Conservation (phyloP, 1,140 invertebrate genomes). For the Sitobion miscanthi region DNA sequence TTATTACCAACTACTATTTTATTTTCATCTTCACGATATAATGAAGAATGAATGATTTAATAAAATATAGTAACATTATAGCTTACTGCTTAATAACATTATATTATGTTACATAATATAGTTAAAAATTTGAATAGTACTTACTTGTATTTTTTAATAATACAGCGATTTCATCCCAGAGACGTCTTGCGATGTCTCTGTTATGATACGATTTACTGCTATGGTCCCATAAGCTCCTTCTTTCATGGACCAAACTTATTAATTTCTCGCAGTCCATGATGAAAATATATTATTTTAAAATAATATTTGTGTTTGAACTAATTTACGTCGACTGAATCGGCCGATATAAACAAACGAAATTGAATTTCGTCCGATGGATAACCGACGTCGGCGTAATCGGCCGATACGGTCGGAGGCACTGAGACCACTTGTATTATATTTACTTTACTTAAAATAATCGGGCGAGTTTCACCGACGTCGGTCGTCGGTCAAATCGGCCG, state of each 20-base stretch:
- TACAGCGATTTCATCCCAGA: too few species aligned
- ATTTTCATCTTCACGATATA: too few species aligned
- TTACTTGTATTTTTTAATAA: too few species aligned
- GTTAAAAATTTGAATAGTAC: too few species aligned
- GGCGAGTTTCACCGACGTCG: background rate
- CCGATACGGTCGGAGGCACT: conserved; percentile 27
- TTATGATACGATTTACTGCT: background rate
- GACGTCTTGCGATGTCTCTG: background rate
- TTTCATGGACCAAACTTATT: background rate
- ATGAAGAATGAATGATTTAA: too few species aligned
- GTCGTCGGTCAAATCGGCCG: too few species aligned
- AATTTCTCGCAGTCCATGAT: background rate
- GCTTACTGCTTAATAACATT: too few species aligned
- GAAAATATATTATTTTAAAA: background rate
- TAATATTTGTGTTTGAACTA: conserved; percentile 19
- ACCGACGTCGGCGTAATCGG: conserved; percentile 18
- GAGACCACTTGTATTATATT: conserved; percentile 22
- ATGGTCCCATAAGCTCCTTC: background rate
- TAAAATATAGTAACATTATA: too few species aligned
- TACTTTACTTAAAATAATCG: background rate
- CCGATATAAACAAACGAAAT: conserved; percentile 26
- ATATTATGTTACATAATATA: too few species aligned
- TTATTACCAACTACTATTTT: too few species aligned
- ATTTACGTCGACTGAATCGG: conserved; percentile 22
- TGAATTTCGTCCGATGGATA: conserved; percentile 32